Evolutionary conservation across 1,140 invertebrate genomes (phyloP).

Genomic region (Monochamus saltuarius): DNA sequence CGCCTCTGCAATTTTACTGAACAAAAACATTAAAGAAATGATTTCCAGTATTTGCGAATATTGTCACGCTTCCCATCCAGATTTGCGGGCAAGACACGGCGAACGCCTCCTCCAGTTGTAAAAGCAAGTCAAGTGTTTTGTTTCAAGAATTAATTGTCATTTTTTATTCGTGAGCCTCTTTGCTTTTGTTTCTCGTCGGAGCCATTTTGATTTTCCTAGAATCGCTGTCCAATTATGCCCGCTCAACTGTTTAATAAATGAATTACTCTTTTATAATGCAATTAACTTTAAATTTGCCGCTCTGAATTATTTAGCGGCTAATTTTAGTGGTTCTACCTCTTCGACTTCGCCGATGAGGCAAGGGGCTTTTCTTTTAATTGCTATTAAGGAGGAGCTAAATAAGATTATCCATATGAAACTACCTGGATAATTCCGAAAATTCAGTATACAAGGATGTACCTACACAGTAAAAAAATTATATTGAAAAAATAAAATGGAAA

Average conservation of each 20-base stretch:
- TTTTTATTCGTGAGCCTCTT: constrained; percentile 40
- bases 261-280: constrained; percentile 58
- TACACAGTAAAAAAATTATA: too few species aligned
- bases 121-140: constrained; percentile 42
- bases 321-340: constrained; percentile 16
- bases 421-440: too few species aligned
- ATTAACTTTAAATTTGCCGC: constrained; percentile 39
- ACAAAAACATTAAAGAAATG: too few species aligned
- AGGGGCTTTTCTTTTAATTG: too few species aligned
- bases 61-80: too few species aligned
- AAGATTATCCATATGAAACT: too few species aligned
- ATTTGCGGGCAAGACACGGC: constrained; percentile 23
- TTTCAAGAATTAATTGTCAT: constrained; percentile 48
- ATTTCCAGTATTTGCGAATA: too few species aligned
- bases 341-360: not conserved
- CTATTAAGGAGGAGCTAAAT: too few species aligned
- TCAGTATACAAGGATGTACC: too few species aligned
- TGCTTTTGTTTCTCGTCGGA: constrained; percentile 45
- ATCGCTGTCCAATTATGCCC: constrained; percentile 45
- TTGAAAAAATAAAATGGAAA: too few species aligned
- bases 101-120: constrained; percentile 17
- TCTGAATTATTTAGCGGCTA: constrained; percentile 30
- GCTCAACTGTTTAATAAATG: constrained; percentile 45
- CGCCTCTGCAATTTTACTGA: too few species aligned
- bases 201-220: constrained; percentile 49